Percentiles rank a stretch among this genome's conserved stretches.
Evolutionary conservation across 1,140 invertebrate genomes (phyloP).

Genomic region (Vanessa tameamea): DNA sequence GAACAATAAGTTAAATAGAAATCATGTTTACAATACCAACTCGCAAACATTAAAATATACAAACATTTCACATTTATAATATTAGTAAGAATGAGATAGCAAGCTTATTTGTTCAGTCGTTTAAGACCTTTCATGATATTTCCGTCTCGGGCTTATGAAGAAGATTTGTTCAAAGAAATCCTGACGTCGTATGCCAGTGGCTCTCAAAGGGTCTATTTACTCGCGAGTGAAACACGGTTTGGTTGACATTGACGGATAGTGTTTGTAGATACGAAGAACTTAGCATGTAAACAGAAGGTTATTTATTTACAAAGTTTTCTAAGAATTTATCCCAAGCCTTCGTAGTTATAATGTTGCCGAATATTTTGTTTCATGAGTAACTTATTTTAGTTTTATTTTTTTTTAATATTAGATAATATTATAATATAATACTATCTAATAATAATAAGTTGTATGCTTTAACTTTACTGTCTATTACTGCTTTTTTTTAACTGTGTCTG

Average conservation of each 20-base stretch:
- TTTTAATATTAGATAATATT: background rate
- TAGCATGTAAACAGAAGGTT: constrained; percentile 36
- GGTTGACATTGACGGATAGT: constrained; percentile 37
- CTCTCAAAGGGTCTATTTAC: constrained; percentile 37
- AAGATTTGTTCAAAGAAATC: constrained; percentile 27
- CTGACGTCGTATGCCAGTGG: constrained; percentile 22
- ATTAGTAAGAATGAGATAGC: too few relatives aligned
- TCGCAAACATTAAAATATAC: too few relatives aligned
- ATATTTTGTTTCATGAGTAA: background rate
- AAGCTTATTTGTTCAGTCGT: too few relatives aligned
- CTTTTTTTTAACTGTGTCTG: too few relatives aligned
- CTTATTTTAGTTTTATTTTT: background rate
- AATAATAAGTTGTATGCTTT: too few relatives aligned
- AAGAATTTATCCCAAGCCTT: constrained; percentile 13
- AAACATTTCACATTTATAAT: too few relatives aligned
- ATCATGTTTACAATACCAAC: too few relatives aligned
- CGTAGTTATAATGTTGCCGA: background rate
- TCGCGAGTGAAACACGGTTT: constrained; percentile 26
- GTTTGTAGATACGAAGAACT: constrained; percentile 34
- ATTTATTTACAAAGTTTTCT: constrained; percentile 36
- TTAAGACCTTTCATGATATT: background rate
- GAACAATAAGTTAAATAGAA: too few relatives aligned
- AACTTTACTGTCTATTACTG: too few relatives aligned
- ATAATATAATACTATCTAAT: too few relatives aligned
- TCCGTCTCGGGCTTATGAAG: background rate